These are phyloP conservation scores for Agrochola macilenta DNA, from an alignment of 2,888 invertebrate species.

Conservation along the genomic window DNA sequence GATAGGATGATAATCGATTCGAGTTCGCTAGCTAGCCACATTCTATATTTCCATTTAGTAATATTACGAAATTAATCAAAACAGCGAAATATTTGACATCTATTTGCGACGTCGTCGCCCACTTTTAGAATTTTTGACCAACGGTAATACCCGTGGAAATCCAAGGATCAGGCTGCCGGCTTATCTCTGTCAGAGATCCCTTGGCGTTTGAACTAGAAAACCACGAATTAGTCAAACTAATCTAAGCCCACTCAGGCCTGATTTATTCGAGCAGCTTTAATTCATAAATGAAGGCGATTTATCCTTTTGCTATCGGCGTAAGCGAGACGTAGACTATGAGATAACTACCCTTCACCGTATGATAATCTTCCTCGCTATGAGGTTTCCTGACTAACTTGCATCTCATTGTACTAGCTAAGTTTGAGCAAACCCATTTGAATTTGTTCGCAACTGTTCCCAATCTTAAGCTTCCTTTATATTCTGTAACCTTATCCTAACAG, in stretches of 20 bases:
- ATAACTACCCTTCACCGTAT: neutral
- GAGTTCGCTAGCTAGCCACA: no score
- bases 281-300: slow-evolving; percentile 21
- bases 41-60: no score
- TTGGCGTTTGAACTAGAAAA: slow-evolving; percentile 25
- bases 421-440: neutral
- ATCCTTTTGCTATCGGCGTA: neutral
- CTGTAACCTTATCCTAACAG: neutral
- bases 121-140: no score
- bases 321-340: no score
- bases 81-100: no score
- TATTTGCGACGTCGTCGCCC: no score
- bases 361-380: neutral
- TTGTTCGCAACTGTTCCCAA: neutral
- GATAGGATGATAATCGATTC: neutral
- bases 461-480: neutral
- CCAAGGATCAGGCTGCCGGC: neutral
- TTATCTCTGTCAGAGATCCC: slow-evolving; percentile 19
- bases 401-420: neutral
- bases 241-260: slow-evolving; percentile 10
- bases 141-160: neutral
- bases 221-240: slow-evolving; percentile 39
- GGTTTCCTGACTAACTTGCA: neutral
- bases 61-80: no score
- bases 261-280: slow-evolving; percentile 34